Conservation (phyloP, 1,140 invertebrate species). For the Drosophila oshimai region DNA sequence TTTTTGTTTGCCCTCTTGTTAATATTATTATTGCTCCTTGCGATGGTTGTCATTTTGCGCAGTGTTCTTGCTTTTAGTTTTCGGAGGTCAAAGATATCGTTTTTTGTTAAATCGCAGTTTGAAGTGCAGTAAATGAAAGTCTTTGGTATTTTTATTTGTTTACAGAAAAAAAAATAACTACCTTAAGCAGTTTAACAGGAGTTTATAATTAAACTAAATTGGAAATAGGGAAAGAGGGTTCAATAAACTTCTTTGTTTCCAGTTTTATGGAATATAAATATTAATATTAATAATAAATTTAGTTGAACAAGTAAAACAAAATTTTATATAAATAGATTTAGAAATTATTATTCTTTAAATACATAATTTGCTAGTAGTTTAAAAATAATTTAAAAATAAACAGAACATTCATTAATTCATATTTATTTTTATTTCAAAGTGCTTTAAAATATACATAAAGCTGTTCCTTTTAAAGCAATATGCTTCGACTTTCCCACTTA, state of each 20-base stretch:
- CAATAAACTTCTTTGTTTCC: too few species aligned
- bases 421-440: background rate
- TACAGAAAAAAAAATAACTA: too few species aligned
- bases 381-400: background rate
- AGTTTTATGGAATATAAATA: too few species aligned
- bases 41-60: constrained; percentile 25
- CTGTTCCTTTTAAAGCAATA: background rate
- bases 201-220: too few species aligned
- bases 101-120: constrained; percentile 30
- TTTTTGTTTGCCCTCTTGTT: constrained; percentile 72
- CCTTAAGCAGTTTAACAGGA: too few species aligned
- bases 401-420: background rate
- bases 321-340: too few species aligned
- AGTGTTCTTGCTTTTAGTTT: constrained; percentile 10
- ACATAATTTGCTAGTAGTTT: too few species aligned
- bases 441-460: background rate
- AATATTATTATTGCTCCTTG: constrained; percentile 56
- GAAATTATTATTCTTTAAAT: too few species aligned
- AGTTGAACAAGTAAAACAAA: too few species aligned
- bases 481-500: background rate
- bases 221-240: too few species aligned
- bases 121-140: constrained; percentile 9
- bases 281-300: too few species aligned
- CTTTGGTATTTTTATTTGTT: background rate
- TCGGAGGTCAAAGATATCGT: background rate